Evolutionary conservation across 2,113 vertebrate genomes (phyloP).

Genomic region (Bucco capensis): DNA sequence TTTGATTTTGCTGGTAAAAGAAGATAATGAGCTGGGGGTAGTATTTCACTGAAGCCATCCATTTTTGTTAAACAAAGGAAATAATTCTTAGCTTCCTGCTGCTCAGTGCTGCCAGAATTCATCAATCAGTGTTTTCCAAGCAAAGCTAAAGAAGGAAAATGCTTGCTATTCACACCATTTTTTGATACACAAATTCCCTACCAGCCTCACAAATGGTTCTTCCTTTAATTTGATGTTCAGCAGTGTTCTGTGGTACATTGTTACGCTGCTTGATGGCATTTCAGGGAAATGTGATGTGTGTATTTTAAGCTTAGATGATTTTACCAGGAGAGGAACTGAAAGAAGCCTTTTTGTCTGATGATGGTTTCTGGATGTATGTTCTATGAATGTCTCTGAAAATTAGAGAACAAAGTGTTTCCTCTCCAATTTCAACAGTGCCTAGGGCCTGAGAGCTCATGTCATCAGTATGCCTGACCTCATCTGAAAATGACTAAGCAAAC

Average conservation of each 20-base stretch:
- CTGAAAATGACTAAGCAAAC: constrained; percentile 18
- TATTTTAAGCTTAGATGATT: not conserved
- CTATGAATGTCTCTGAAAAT: not conserved
- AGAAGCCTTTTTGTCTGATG: not conserved
- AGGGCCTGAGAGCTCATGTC: not conserved
- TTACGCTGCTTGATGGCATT: not conserved
- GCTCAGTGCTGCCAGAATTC: not conserved
- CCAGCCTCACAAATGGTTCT: not conserved
- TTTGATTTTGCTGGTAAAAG: not conserved
- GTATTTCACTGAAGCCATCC: not conserved
- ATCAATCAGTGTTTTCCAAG: not conserved
- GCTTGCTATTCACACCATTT: not conserved
- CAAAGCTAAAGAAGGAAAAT: not conserved
- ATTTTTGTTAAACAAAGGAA: not conserved
- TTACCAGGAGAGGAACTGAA: not conserved
- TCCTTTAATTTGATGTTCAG: not conserved
- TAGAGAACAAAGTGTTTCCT: constrained; percentile 8
- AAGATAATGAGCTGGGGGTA: not conserved
- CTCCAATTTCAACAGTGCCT: not conserved
- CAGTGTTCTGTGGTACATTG: not conserved
- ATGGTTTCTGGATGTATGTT: not conserved
- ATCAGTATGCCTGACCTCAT: not conserved
- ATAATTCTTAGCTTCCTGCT: not conserved
- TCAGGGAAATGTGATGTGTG: not conserved
- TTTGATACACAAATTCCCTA: not conserved